These are phyloP conservation scores for Thamnophis elegans DNA, from an alignment of 2,797 vertebrate genomes.

Conservation along the genomic window DNA sequence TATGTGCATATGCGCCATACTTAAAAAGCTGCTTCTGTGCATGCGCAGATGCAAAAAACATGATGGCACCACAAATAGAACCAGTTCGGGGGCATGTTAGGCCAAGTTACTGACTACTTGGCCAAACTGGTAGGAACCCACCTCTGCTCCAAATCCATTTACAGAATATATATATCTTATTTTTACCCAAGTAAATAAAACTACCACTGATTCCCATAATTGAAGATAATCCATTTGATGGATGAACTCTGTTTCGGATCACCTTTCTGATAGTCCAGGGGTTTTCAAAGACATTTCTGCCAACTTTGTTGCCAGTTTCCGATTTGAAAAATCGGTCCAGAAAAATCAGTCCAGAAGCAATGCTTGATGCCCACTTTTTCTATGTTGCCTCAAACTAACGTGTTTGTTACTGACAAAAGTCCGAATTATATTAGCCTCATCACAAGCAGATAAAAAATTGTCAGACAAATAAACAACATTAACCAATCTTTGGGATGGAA, in stretches of 20 bases:
- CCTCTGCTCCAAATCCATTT: background rate
- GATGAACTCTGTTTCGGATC: constrained; percentile 1
- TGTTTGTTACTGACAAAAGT: background rate
- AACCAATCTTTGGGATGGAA: background rate
- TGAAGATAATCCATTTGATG: background rate
- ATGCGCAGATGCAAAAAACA: too few relatives aligned
- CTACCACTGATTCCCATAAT: background rate
- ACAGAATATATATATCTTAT: background rate
- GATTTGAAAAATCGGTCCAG: background rate
- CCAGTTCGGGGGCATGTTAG: too few relatives aligned
- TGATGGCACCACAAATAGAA: too few relatives aligned
- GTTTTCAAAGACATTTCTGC: constrained; percentile 21
- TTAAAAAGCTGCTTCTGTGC: too few relatives aligned
- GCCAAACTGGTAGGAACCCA: too few relatives aligned
- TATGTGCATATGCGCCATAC: too few relatives aligned
- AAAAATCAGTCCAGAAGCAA: background rate
- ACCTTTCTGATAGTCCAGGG: background rate
- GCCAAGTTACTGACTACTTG: too few relatives aligned
- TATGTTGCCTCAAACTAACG: background rate
- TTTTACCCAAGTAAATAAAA: background rate
- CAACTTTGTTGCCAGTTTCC: background rate
- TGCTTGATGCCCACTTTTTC: background rate
- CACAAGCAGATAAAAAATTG: background rate
- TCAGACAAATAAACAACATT: background rate
- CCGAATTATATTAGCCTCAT: background rate